Evolutionary conservation across 2,888 invertebrate genomes (phyloP).

Genomic region (Phania funesta): DNA sequence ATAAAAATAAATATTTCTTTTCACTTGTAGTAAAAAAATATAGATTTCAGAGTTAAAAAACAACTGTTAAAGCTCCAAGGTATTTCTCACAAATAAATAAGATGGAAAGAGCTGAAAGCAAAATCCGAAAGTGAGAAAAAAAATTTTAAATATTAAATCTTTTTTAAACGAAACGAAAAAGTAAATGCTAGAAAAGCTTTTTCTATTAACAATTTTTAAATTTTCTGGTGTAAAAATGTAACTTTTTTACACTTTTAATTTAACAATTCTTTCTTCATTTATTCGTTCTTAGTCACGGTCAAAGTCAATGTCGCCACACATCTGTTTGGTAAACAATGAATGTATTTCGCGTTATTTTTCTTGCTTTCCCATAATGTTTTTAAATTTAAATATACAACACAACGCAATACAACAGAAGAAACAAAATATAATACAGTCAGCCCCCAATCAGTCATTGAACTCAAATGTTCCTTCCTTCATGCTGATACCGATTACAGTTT

Average conservation of each 20-base stretch:
- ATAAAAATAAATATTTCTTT: not conserved
- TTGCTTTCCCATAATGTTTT: not conserved
- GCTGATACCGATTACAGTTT: not conserved
- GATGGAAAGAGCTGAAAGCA: not conserved
- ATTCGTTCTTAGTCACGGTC: conserved; percentile 29
- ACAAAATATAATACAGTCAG: conserved; percentile 9
- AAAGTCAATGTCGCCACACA: conserved; percentile 52
- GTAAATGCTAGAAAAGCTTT: not conserved
- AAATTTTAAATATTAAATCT: not conserved
- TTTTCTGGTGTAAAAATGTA: not conserved
- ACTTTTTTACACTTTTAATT: not conserved
- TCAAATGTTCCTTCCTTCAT: conserved; percentile 4
- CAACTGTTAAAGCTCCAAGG: conserved; percentile 26
- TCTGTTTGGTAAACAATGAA: not conserved
- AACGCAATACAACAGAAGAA: not conserved
- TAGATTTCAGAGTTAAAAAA: not conserved
- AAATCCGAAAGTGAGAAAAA: not conserved
- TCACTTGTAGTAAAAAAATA: conserved; percentile 1
- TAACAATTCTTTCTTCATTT: not conserved
- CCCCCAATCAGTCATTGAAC: conserved; percentile 46
- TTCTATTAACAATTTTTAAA: not conserved
- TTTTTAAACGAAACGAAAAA: not conserved
- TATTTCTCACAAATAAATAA: not conserved
- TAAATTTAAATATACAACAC: conserved; percentile 16
- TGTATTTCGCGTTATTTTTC: not conserved